Conservation (phyloP, 2,113 vertebrate species). For the Rhineura floridana region DNA sequence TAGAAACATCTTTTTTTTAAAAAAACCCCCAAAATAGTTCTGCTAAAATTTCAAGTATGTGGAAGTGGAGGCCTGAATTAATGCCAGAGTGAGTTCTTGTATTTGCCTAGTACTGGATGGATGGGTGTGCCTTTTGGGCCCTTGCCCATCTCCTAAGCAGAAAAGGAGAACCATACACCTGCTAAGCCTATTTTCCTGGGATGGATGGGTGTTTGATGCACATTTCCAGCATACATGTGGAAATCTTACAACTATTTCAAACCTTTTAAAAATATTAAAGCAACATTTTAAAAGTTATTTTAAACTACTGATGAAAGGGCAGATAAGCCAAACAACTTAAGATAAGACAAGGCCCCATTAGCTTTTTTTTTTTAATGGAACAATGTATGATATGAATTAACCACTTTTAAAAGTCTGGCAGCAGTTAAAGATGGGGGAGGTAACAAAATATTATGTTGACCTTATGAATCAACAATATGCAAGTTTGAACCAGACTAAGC, state of each 20-base stretch:
- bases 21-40: no score
- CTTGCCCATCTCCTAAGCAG: background rate
- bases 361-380: background rate
- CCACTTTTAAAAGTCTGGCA: background rate
- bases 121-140: no score
- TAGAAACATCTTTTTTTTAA: no score
- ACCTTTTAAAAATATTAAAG: background rate
- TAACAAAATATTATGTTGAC: background rate
- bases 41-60: background rate
- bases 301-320: no score
- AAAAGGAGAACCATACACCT: background rate
- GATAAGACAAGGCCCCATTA: background rate
- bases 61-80: background rate
- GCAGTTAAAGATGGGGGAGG: background rate
- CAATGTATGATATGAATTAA: background rate
- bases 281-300: background rate
- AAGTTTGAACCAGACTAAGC: background rate
- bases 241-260: background rate
- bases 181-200: background rate
- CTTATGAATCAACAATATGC: background rate
- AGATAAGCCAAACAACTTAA: background rate
- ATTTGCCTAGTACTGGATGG: background rate
- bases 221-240: background rate
- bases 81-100: no score
- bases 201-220: background rate